Conservation (phyloP, 2,113 vertebrate species). For the Macaca nemestrina region DNA sequence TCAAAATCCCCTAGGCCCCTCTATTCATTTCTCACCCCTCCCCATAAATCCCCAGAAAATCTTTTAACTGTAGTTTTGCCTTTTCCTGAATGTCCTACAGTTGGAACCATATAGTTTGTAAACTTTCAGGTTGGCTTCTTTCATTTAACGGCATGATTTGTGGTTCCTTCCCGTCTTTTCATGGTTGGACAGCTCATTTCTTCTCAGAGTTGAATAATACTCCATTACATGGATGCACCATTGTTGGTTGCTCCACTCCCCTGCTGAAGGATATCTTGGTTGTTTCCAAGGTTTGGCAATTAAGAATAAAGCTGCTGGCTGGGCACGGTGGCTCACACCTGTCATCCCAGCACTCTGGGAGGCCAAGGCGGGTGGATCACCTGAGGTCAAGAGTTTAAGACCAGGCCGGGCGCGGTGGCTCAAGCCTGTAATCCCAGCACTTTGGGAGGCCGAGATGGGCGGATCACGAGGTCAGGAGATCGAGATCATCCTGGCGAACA, state of each 20-base stretch:
- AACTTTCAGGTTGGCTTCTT: background rate
- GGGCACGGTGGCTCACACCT: background rate
- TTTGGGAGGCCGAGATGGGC: no score
- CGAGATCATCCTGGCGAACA: no score
- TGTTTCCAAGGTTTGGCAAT: background rate
- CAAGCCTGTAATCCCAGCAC: no score
- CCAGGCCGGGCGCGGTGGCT: background rate
- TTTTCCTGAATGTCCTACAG: background rate
- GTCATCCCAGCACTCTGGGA: background rate
- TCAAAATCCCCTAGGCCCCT: background rate
- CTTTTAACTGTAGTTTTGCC: background rate
- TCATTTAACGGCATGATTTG: background rate
- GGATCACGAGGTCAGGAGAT: no score
- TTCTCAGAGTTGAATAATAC: background rate
- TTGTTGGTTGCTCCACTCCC: background rate
- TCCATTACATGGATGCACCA: background rate
- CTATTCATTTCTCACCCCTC: background rate
- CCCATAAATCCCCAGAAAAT: background rate
- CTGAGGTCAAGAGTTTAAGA: background rate
- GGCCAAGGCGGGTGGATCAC: background rate
- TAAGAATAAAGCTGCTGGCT: background rate
- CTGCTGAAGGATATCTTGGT: background rate
- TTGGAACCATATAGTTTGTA: background rate
- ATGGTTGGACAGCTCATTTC: background rate
- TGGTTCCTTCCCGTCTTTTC: background rate